These are phyloP conservation scores for Ammospiza maritima DNA, from an alignment of 2,797 vertebrate genomes.

Conservation along the genomic window DNA sequence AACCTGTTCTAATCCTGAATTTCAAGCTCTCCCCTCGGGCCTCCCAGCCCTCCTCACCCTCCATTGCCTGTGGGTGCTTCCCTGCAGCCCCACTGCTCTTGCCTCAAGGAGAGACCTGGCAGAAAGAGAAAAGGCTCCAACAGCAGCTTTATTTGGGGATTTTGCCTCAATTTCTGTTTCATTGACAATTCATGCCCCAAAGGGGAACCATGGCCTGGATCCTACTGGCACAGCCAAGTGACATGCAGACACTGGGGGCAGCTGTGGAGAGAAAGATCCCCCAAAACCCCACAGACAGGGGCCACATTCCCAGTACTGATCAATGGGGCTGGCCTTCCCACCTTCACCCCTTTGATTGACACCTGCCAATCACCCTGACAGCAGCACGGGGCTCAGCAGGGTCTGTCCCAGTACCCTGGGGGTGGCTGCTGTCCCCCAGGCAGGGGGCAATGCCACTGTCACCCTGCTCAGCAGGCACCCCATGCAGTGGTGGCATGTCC, in stretches of 20 bases:
- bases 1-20: neutral
- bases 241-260: neutral
- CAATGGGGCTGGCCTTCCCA: neutral
- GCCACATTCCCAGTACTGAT: neutral
- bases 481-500: neutral
- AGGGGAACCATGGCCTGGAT: neutral
- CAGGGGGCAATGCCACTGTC: neutral
- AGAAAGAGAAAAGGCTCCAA: neutral
- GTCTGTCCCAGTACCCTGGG: neutral
- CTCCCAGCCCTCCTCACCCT: neutral
- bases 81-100: neutral
- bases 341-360: neutral
- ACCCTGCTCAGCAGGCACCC: neutral
- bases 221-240: neutral
- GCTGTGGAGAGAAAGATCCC: neutral
- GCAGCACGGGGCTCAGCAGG: neutral
- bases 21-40: neutral
- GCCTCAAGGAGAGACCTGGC: neutral
- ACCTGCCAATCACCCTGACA: neutral
- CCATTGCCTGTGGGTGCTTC: neutral
- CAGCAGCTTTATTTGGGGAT: neutral
- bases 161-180: neutral
- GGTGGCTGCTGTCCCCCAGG: neutral
- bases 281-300: neutral
- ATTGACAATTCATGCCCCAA: rapidly evolving